Conservation (phyloP, 1,140 invertebrate genomes). For the Latrodectus geometricus region DNA sequence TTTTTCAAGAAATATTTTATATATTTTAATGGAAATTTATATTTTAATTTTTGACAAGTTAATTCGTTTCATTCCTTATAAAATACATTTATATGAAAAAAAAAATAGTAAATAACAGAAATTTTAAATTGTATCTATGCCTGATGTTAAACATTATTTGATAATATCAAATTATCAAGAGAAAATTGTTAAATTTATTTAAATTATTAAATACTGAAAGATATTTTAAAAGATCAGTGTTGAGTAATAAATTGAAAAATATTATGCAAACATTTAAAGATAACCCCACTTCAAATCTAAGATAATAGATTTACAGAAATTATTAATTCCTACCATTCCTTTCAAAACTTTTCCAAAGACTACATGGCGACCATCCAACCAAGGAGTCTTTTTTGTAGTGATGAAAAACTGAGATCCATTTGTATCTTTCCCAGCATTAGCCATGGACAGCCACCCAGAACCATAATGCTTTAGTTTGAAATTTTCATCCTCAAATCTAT, state of each 20-base stretch:
- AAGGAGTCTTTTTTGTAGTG: constrained; percentile 88
- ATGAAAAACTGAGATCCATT: constrained; percentile 99
- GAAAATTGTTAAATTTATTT: no score
- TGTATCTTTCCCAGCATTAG: constrained; percentile 91
- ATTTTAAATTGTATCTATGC: no score
- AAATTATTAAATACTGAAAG: constrained; percentile 10
- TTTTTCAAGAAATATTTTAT: no score
- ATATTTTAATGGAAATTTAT: no score
- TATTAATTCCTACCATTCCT: constrained; percentile 81
- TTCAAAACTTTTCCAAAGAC: constrained; percentile 77
- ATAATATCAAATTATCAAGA: no score
- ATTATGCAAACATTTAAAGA: background rate
- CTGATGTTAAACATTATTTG: no score
- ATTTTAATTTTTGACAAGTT: no score
- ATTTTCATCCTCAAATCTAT: constrained; percentile 95
- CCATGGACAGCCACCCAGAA: constrained; percentile 93
- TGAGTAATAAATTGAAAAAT: constrained; percentile 47
- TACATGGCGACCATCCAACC: constrained; percentile 86
- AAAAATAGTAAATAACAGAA: no score
- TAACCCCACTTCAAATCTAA: background rate
- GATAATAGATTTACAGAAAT: background rate
- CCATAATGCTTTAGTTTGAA: constrained; percentile 88
- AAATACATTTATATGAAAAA: no score
- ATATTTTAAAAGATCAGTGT: constrained; percentile 10
- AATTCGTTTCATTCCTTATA: no score